Percentiles rank a stretch among this genome's conserved stretches.
These are phyloP conservation scores for Pomatorhinus ruficollis DNA, from an alignment of 2,113 vertebrate genomes.

Conservation along the genomic window DNA sequence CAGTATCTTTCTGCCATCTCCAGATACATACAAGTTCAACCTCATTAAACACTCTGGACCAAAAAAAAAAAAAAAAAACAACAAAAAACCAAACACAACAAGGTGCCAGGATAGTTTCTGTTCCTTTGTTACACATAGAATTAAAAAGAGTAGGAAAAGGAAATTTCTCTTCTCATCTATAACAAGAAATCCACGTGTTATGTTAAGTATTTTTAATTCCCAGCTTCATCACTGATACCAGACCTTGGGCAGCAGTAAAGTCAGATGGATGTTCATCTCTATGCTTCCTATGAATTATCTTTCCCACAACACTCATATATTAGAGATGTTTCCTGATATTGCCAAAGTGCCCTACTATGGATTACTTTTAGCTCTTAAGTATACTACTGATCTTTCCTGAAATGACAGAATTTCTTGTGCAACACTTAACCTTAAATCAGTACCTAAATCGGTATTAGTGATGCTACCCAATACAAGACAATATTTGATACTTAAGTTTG, in stretches of 20 bases:
- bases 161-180: neutral
- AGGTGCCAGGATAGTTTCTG: neutral
- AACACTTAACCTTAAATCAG: neutral
- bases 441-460: neutral
- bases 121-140: neutral
- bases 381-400: neutral
- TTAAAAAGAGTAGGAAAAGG: neutral
- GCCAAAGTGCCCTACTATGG: neutral
- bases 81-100: neutral
- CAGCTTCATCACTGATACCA: neutral
- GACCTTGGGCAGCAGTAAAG: neutral
- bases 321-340: neutral
- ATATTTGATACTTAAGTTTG: neutral
- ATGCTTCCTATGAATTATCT: neutral
- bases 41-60: constrained; percentile 65
- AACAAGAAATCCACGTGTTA: neutral
- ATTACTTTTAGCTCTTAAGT: neutral
- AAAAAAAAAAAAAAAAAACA: neutral
- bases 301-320: neutral
- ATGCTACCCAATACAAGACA: neutral
- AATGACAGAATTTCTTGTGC: neutral
- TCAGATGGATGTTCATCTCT: neutral
- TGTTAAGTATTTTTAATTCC: neutral
- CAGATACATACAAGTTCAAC: constrained; percentile 84
- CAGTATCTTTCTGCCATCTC: constrained; percentile 80